A percentile compares a stretch with the other conserved stretches of the same genome.
Conservation (phyloP, 2,113 vertebrate species). For the Sturnira hondurensis region DNA sequence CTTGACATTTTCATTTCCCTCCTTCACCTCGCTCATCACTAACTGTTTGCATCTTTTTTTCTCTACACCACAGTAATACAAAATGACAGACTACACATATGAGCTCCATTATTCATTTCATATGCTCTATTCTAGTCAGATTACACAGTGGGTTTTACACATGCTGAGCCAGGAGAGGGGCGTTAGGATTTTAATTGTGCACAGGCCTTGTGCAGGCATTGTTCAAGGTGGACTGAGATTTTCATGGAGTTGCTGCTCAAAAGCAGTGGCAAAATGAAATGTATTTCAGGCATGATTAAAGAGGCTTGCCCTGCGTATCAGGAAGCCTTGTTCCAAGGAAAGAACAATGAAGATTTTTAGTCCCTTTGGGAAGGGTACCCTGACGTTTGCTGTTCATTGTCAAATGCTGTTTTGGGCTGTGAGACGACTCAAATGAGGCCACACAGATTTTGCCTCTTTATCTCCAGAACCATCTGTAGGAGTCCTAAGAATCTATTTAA, state of each 20-base stretch:
- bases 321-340: neutral
- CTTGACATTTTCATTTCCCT: slow-evolving; percentile 90
- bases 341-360: neutral
- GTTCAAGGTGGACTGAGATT: slow-evolving; percentile 33
- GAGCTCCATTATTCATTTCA: slow-evolving; percentile 72
- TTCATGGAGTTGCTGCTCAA: neutral
- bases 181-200: slow-evolving; percentile 71
- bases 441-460: neutral
- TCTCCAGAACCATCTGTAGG: neutral
- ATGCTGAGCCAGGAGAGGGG: slow-evolving; percentile 57
- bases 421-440: neutral
- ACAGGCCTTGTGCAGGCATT: neutral
- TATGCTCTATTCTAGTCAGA: slow-evolving; percentile 61
- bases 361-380: neutral
- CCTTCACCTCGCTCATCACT: slow-evolving; percentile 82
- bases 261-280: neutral
- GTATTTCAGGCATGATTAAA: slow-evolving; percentile 28
- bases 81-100: slow-evolving; percentile 80
- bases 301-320: neutral
- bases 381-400: neutral
- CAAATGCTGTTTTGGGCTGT: neutral
- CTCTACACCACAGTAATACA: slow-evolving; percentile 77
- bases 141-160: slow-evolving; percentile 41
- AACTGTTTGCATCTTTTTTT: slow-evolving; percentile 79
- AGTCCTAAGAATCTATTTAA: neutral